phyloP scores from a whole-genome alignment of 37 sponge, comb jelly and placozoan genomes.

The Aplysina aerophoba region DNA sequence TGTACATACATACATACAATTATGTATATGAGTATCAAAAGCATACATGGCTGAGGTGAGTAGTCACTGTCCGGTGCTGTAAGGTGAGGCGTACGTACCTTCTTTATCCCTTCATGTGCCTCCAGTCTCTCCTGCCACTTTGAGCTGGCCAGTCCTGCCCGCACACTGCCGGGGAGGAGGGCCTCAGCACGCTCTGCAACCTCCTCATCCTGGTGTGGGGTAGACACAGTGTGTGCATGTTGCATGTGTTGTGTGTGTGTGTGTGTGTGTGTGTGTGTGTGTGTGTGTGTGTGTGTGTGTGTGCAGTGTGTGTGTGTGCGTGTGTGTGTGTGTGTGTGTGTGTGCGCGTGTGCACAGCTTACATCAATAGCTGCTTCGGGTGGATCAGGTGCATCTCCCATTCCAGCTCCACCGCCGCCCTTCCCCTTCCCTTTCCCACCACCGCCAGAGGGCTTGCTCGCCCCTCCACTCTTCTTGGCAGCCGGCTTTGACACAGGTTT shows the following conservation, averaged over 20 bases:
- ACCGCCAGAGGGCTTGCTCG: neutral
- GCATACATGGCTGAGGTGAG: too few species aligned
- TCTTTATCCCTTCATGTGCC: slow-evolving; percentile 68
- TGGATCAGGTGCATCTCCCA: slow-evolving; percentile 38
- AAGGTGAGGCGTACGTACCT: slow-evolving; percentile 22
- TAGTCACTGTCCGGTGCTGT: too few species aligned
- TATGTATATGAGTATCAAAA: too few species aligned
- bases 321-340: slow-evolving; percentile 7
- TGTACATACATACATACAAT: too few species aligned
- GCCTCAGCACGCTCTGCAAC: slow-evolving; percentile 73
- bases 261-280: neutral
- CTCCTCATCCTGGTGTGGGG: slow-evolving; percentile 63
- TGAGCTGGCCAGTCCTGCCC: slow-evolving; percentile 53
- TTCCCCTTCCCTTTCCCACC: slow-evolving; percentile 46
- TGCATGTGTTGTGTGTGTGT: too few species aligned
- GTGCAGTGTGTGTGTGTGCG: neutral
- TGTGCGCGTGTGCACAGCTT: slow-evolving; percentile 12
- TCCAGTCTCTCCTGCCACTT: slow-evolving; percentile 88
- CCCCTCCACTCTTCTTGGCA: slow-evolving; percentile 9
- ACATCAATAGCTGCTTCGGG: slow-evolving; percentile 66
- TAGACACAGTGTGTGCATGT: too few species aligned
- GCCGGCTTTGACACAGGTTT: neutral
- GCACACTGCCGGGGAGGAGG: slow-evolving; percentile 51
- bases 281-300: neutral
- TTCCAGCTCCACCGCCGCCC: slow-evolving; percentile 33